phyloP scores from a whole-genome alignment of 1,140 invertebrate species.

The Drosophila melanogaster region Release_6_plus_ISO1_MT NT_037436.4:8977501-8978000 shows the following conservation, averaged over 20 bases:
- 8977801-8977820: conserved; percentile 61
- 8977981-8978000: conserved; percentile 84
- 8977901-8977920: conserved; percentile 86
- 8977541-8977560: conserved; percentile 79
- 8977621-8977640: conserved; percentile 79
- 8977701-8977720: conserved; percentile 72
- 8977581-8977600: conserved; percentile 67
- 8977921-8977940: conserved; percentile 85
- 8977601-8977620: conserved; percentile 78
- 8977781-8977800: conserved; percentile 55
- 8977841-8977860: conserved; percentile 67
- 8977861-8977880: conserved; percentile 83
- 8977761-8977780: conserved; percentile 50
- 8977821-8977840: conserved; percentile 68
- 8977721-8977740: conserved; percentile 63
- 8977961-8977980: conserved; percentile 85
- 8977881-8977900: conserved; percentile 85
- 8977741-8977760: conserved; percentile 41
- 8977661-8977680: conserved; percentile 83
- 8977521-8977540: conserved; percentile 72
- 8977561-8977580: conserved; percentile 75
- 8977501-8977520: conserved; percentile 81
- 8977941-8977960: conserved; percentile 71
- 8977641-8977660: conserved; percentile 80
- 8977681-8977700: conserved; percentile 75